phyloP scores from a whole-genome alignment of 2,888 invertebrate species.

The Melanotus villosus region DNA sequence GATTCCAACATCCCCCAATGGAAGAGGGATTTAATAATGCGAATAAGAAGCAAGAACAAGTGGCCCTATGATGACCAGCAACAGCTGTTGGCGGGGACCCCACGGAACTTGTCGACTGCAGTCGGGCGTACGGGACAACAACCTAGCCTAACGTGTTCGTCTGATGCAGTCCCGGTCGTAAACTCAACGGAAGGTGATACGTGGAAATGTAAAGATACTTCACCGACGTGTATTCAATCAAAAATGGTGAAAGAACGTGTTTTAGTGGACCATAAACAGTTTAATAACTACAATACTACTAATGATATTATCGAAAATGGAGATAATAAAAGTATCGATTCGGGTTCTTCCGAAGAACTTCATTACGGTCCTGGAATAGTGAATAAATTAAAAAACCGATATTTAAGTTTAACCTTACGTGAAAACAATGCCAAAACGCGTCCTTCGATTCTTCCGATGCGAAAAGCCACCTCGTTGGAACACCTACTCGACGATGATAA shows the following conservation, averaged over 20 bases:
- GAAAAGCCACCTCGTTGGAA: constrained; percentile 88
- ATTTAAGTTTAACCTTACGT: constrained; percentile 87
- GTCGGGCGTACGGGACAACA: constrained; percentile 61
- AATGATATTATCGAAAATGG: constrained; percentile 55
- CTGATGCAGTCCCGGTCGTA: constrained; percentile 56
- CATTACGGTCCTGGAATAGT: constrained; percentile 95
- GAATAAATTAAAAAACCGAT: constrained; percentile 88
- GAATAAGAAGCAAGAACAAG: constrained; percentile 67
- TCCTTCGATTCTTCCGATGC: constrained; percentile 77
- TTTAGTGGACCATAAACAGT: constrained; percentile 60
- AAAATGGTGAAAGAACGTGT: constrained; percentile 71
- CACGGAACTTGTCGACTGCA: constrained; percentile 53
- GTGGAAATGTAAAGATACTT: constrained; percentile 58
- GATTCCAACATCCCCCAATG: constrained; percentile 77
- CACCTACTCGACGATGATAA: constrained; percentile 86
- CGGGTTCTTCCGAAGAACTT: constrained; percentile 82
- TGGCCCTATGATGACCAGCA: constrained; percentile 49
- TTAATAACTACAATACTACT: constrained; percentile 49
- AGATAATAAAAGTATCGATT: constrained; percentile 62
- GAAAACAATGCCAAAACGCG: constrained; percentile 77
- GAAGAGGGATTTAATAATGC: constrained; percentile 87
- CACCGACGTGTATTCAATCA: constrained; percentile 39
- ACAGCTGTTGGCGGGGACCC: constrained; percentile 53
- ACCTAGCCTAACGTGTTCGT: constrained; percentile 57
- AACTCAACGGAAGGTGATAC: constrained; percentile 56